Evolutionary conservation across 2,888 invertebrate species (phyloP).

Genomic region (Graphium colonna): DNA sequence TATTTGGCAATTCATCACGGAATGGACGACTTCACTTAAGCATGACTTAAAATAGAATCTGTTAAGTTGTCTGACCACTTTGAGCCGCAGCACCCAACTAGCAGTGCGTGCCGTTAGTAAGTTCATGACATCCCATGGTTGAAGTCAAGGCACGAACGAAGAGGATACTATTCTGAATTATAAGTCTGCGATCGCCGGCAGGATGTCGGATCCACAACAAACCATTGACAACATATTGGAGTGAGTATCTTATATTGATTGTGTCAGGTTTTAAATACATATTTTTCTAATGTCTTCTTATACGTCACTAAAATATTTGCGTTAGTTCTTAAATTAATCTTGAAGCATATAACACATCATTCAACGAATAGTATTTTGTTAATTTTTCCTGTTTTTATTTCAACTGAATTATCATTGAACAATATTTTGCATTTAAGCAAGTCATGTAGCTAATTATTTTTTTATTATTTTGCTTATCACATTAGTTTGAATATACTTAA

Average conservation of each 20-base stretch:
- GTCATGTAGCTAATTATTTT: no score
- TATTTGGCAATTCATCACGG: not conserved
- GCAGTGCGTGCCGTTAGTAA: conserved; percentile 11
- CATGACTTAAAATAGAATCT: conserved; percentile 6
- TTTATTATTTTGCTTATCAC: no score
- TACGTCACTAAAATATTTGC: not conserved
- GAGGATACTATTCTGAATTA: conserved; percentile 14
- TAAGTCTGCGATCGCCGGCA: not conserved
- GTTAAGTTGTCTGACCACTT: conserved; percentile 17
- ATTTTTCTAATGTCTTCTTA: not conserved
- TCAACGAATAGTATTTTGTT: no score
- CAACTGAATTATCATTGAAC: no score
- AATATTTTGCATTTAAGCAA: no score
- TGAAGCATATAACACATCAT: not conserved
- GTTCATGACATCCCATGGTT: conserved; percentile 7
- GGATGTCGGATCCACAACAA: conserved; percentile 27
- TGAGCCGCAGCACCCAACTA: not conserved
- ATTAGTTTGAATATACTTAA: no score
- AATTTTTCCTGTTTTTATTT: no score
- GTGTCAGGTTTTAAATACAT: not conserved
- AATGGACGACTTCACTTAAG: no score
- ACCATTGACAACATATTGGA: conserved; percentile 22
- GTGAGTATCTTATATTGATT: conserved; percentile 25
- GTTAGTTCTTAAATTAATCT: not conserved
- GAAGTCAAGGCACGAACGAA: conserved; percentile 8